Evolutionary conservation across 92 coral and sea anemone species (phyloP).

Genomic region (Galaxea fascicularis): DNA sequence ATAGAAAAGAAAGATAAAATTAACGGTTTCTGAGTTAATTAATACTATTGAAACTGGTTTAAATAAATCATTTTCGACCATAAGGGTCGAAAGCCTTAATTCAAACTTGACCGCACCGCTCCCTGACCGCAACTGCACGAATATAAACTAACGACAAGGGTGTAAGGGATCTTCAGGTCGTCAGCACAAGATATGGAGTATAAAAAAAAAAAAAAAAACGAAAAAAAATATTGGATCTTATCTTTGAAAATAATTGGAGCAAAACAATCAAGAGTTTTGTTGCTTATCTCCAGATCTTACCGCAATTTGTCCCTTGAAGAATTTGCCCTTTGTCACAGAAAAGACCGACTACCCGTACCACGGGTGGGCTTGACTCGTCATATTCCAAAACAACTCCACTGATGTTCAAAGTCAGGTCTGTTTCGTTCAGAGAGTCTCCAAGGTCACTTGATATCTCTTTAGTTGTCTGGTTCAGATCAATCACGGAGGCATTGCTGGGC

Average conservation of each 20-base stretch:
- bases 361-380: slow-evolving; percentile 15
- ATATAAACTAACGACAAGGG: no score
- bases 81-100: no score
- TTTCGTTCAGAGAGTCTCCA: slow-evolving; percentile 26
- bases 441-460: slow-evolving; percentile 13
- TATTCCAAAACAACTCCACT: slow-evolving; percentile 43
- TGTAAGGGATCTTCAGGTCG: no score
- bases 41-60: no score
- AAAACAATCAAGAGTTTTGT: not conserved
- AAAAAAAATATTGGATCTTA: no score
- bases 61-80: no score
- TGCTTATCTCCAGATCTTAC: slow-evolving; percentile 13
- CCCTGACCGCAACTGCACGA: no score
- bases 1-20: no score
- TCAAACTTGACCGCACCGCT: no score
- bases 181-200: no score
- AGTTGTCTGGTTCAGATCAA: slow-evolving; percentile 28
- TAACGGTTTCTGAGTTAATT: no score
- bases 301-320: slow-evolving; percentile 37
- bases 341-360: slow-evolving; percentile 2
- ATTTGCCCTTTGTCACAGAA: slow-evolving; percentile 57
- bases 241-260: not conserved
- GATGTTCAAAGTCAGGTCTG: slow-evolving; percentile 33
- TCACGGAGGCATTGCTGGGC: not conserved
- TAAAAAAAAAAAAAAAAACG: no score